Evolutionary conservation across 2,797 vertebrate species (phyloP).

Genomic region (Semaprochilodus insignis): DNA sequence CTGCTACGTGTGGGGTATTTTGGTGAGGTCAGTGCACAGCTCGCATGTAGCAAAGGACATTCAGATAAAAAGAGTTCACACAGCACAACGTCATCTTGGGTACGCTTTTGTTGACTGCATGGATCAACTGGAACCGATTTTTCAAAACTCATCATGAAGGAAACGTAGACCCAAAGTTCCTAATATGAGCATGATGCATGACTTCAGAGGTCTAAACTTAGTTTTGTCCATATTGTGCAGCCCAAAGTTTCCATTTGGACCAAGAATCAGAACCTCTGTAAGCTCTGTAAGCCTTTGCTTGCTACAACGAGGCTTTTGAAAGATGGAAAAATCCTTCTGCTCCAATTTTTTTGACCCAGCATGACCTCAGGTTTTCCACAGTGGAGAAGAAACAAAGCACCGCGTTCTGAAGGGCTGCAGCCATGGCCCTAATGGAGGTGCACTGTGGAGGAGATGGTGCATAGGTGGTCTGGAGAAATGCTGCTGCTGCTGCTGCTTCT

Average conservation of each 20-base stretch:
- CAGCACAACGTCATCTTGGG: too few species aligned
- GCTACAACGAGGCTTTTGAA: slow-evolving; percentile 70
- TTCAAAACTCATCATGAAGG: too few species aligned
- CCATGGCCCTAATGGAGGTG: slow-evolving; percentile 40
- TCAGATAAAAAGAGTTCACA: too few species aligned
- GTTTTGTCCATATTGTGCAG: neutral
- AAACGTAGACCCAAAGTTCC: too few species aligned
- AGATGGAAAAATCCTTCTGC: slow-evolving; percentile 38
- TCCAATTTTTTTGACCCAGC: slow-evolving; percentile 8
- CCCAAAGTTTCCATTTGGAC: neutral
- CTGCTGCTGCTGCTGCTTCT: slow-evolving; percentile 32
- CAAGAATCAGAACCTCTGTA: neutral
- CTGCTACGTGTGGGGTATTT: too few species aligned
- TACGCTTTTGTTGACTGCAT: too few species aligned
- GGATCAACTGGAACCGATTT: too few species aligned
- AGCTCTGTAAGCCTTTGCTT: slow-evolving; percentile 21
- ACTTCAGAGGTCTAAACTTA: too few species aligned
- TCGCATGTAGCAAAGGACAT: too few species aligned
- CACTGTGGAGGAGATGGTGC: slow-evolving; percentile 65
- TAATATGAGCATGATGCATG: too few species aligned
- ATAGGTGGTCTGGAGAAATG: slow-evolving; percentile 75
- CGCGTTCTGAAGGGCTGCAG: slow-evolving; percentile 36
- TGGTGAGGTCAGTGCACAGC: too few species aligned
- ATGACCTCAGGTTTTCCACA: slow-evolving; percentile 62
- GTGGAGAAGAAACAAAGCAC: slow-evolving; percentile 61